Evolutionary conservation across 2,888 invertebrate genomes (phyloP).

Genomic region (Antheraea yamamai): DNA sequence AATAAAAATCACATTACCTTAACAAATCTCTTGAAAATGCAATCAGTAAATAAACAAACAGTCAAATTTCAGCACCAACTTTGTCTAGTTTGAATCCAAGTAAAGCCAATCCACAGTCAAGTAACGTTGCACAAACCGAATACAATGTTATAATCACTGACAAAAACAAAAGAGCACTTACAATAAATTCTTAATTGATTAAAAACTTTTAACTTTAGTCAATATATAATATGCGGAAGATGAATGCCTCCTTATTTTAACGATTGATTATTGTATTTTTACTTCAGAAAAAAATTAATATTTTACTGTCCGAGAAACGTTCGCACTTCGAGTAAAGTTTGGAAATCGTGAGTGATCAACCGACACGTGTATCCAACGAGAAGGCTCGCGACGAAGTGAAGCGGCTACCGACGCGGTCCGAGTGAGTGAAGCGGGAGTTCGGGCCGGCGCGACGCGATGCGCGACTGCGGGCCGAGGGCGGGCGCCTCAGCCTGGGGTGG

Average conservation of each 20-base stretch:
- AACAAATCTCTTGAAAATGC: not conserved
- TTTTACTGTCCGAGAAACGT: slow-evolving; percentile 23
- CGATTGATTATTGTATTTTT: slow-evolving; percentile 41
- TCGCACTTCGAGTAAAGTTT: slow-evolving; percentile 75
- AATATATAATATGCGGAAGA: not conserved
- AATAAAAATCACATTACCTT: not conserved
- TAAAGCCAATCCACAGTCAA: slow-evolving; percentile 64
- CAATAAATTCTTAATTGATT: not conserved
- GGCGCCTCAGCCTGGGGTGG: slow-evolving; percentile 66
- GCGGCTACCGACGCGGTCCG: slow-evolving; percentile 42
- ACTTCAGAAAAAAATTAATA: slow-evolving; percentile 38
- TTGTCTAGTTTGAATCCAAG: slow-evolving; percentile 43
- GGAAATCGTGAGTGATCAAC: slow-evolving; percentile 33
- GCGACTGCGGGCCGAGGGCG: slow-evolving; percentile 47
- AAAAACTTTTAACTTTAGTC: slow-evolving; percentile 2
- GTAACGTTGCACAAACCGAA: slow-evolving; percentile 13
- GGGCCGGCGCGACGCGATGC: slow-evolving; percentile 26
- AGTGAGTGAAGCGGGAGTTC: slow-evolving; percentile 35
- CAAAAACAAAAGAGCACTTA: slow-evolving; percentile 9
- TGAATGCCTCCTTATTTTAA: slow-evolving; percentile 16
- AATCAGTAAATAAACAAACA: not conserved
- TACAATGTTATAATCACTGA: slow-evolving; percentile 16
- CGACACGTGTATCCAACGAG: slow-evolving; percentile 48
- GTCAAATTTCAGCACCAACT: slow-evolving; percentile 33
- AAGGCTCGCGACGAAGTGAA: slow-evolving; percentile 65